phyloP scores from a whole-genome alignment of 2,113 vertebrate species.

The Albula goreensis region DNA sequence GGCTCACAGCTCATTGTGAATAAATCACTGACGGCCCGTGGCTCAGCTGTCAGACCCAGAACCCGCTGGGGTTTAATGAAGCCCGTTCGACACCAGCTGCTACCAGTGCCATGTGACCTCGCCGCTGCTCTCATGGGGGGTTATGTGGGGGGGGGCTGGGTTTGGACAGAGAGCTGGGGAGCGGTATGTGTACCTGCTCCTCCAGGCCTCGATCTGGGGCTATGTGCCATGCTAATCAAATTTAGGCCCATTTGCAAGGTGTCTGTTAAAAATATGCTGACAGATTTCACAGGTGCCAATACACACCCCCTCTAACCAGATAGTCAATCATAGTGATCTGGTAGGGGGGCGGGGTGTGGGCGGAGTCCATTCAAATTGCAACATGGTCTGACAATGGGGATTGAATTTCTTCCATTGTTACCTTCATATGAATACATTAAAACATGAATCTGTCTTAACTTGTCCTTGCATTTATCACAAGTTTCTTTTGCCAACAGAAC shows the following conservation, averaged over 20 bases:
- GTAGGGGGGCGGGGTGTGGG: neutral
- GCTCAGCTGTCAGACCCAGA: conserved; percentile 1
- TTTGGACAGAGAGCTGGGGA: neutral
- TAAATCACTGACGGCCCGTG: conserved; percentile 4
- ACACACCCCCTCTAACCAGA: neutral
- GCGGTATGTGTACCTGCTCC: neutral
- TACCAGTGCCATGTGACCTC: conserved; percentile 3
- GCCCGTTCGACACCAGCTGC: conserved; percentile 18
- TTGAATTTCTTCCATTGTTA: neutral
- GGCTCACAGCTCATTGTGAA: neutral
- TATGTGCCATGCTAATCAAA: neutral
- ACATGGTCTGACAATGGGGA: neutral
- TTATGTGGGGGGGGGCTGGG: neutral
- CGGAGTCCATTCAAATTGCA: neutral
- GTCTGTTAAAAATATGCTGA: neutral
- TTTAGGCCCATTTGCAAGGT: neutral
- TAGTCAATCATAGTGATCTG: neutral
- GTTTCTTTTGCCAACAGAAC: no score
- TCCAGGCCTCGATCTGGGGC: neutral
- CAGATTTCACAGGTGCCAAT: neutral
- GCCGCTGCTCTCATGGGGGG: neutral
- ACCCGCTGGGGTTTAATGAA: conserved; percentile 16
- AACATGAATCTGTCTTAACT: neutral
- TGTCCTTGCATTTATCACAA: neutral
- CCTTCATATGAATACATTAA: neutral